Base-by-base conservation (phyloP, 2,113 vertebrate species). In the Hystrix cristata region DNA sequence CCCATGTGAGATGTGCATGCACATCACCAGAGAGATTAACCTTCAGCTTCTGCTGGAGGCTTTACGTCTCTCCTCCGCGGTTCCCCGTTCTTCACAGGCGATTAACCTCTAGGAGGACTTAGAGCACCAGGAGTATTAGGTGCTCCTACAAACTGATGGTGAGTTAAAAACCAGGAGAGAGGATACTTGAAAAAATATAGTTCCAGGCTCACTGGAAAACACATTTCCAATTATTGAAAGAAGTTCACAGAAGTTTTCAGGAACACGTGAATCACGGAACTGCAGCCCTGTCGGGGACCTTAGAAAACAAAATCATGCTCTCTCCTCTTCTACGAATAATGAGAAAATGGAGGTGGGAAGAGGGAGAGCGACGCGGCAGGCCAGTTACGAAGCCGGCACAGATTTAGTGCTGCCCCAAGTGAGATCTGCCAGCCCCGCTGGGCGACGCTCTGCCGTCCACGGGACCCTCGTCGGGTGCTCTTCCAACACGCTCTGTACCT, bases 241-340 rank as follows among this genome's bases (percentile, higher is more conserved):
- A 81, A 76, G 15, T 43, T 64, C 7, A 46, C 7, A 57, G 38
- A 71, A 87, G 76, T 97, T 86, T 92, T 95, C 53, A 97, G 87
- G 92, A 92, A 84, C 57, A 46, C 80, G 34, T 90, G 92, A 98
- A 91, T 93, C 95, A 95, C 71, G 67, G 89, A 72, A 86, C 1
- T 25, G 80, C 7, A 48, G 64, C 48, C 57, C 2, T 85, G 86
- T 79, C 62, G 89, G 46, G 5, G 13, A 69, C 74, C 71, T 83
- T 23, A 86, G 46, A 69, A 95, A 71, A 91, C 64, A 69, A 93
- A 76, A 87, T 64, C 88, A 31, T 25, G 78, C 48, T 34, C 43
- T 11, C 83, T 76, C 69, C 55, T 46, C 43, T 38, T 55, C 76
- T 43, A 87, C 55, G 7, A 80, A 96, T 87, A 87, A 83, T 46